Evolutionary conservation across 2,113 vertebrate genomes (phyloP).

Genomic region (Sylvia atricapilla): DNA sequence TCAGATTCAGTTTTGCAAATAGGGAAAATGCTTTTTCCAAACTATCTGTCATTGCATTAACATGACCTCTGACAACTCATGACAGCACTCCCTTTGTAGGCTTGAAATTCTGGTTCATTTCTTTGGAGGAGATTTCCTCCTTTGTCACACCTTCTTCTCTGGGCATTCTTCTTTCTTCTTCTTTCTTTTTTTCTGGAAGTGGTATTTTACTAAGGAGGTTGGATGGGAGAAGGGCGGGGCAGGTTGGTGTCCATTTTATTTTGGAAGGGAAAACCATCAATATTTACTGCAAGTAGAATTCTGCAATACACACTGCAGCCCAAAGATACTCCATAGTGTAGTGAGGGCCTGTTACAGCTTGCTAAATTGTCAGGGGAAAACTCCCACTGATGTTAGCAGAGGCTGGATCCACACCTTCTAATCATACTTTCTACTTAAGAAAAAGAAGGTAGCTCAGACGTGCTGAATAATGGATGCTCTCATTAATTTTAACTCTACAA

Average conservation of each 20-base stretch:
- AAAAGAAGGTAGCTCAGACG: not conserved
- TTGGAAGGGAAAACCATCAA: not conserved
- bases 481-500: conserved; percentile 23
- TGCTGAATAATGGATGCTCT: conserved; percentile 35
- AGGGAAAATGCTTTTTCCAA: not conserved
- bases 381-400: not conserved
- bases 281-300: not conserved
- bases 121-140: not conserved
- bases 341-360: not conserved
- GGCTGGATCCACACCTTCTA: not conserved
- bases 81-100: not conserved
- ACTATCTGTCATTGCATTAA: not conserved
- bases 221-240: not conserved
- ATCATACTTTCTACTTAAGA: not conserved
- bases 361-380: not conserved
- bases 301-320: not conserved
- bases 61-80: not conserved
- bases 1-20: not conserved
- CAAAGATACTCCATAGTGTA: not conserved
- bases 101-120: not conserved
- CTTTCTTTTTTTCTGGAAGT: not conserved
- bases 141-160: not conserved
- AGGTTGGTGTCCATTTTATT: not conserved
- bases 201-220: not conserved
- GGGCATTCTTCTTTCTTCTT: not conserved